phyloP scores from a whole-genome alignment of 2,113 vertebrate genomes.

The Plecotus auritus region DNA sequence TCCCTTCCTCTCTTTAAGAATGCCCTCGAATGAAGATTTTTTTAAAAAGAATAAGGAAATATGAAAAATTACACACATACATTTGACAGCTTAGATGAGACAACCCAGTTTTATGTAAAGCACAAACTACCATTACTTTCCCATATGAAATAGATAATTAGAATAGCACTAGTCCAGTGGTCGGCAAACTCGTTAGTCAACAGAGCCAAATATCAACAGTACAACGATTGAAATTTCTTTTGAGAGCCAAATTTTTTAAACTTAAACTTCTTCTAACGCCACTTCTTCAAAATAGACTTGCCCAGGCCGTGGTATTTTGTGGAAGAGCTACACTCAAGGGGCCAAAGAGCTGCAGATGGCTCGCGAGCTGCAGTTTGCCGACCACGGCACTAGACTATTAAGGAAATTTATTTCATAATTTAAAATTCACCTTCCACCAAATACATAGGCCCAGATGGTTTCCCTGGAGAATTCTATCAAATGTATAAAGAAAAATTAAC shows the following conservation, averaged over 20 bases:
- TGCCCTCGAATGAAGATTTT: not conserved
- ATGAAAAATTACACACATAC: not conserved
- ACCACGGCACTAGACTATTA: not conserved
- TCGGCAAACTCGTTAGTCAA: too few relatives aligned
- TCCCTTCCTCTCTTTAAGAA: not conserved
- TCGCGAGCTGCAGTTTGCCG: too few relatives aligned
- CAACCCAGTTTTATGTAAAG: not conserved
- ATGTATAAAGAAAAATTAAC: not conserved
- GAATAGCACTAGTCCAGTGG: not conserved
- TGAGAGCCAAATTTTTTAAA: too few relatives aligned
- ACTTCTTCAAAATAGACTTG: too few relatives aligned
- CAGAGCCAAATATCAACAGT: too few relatives aligned
- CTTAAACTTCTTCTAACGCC: too few relatives aligned
- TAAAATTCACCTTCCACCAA: not conserved
- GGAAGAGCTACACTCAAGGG: too few relatives aligned
- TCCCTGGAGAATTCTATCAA: conserved; percentile 20
- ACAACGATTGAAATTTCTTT: too few relatives aligned
- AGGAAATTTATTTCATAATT: conserved; percentile 18
- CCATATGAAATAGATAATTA: not conserved
- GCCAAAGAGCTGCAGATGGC: too few relatives aligned
- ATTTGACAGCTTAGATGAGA: not conserved
- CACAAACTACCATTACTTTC: not conserved
- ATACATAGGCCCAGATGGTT: not conserved
- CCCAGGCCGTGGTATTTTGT: too few relatives aligned
- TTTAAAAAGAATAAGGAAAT: not conserved